Conservation (phyloP, 2,113 vertebrate genomes). For the Silurus meridionalis region DNA sequence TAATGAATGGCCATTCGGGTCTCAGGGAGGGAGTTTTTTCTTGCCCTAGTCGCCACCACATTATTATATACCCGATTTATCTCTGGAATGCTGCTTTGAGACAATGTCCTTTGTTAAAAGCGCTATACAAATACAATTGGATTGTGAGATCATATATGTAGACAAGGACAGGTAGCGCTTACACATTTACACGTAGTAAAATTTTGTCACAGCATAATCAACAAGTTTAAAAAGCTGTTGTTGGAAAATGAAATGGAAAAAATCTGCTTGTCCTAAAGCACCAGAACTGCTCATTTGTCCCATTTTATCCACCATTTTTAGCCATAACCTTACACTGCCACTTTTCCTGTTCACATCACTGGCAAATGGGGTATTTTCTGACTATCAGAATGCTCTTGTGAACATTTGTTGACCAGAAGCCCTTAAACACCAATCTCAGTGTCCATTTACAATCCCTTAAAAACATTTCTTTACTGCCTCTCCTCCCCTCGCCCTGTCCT, state of each 20-base stretch:
- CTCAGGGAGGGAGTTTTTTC: no score
- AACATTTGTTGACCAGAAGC: neutral
- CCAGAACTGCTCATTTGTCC: neutral
- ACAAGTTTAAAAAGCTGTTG: neutral
- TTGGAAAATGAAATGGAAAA: neutral
- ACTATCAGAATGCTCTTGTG: neutral
- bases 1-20: no score
- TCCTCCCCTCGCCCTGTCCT: slow-evolving; percentile 3
- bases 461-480: neutral
- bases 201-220: neutral
- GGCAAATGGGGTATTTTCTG: neutral
- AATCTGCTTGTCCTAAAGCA: neutral
- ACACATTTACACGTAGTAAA: neutral
- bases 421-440: neutral
- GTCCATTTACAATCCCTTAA: neutral
- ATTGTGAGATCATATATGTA: neutral
- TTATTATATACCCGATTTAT: no score
- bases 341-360: neutral
- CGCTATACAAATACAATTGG: no score
- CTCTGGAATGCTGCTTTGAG: no score
- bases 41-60: no score
- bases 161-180: neutral
- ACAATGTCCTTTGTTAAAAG: no score
- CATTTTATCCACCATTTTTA: neutral
- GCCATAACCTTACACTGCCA: neutral